A percentile compares a stretch with the other conserved stretches of the same genome.
These are phyloP conservation scores for Excalfactoria chinensis DNA, from an alignment of 2,113 vertebrate genomes.

Conservation along the genomic window DNA sequence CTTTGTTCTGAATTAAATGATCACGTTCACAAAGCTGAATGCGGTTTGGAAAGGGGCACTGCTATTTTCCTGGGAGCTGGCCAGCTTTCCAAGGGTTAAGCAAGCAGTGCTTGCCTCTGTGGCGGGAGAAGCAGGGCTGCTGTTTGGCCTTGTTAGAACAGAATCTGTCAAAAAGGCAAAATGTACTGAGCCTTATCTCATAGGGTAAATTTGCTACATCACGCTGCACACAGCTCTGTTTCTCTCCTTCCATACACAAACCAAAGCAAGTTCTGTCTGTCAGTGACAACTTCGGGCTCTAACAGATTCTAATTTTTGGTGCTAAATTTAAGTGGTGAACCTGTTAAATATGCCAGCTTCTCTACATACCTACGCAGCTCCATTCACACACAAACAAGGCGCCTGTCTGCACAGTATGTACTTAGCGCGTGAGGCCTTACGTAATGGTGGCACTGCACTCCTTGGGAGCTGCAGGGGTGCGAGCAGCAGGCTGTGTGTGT, in stretches of 20 bases:
- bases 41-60: background rate
- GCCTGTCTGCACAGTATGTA: slow-evolving; percentile 45
- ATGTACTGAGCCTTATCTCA: background rate
- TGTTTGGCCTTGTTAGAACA: background rate
- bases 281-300: background rate
- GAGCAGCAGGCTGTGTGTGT: slow-evolving; percentile 25
- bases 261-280: background rate
- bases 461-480: slow-evolving; percentile 25
- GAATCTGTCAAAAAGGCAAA: background rate
- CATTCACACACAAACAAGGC: slow-evolving; percentile 26
- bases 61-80: background rate
- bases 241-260: background rate
- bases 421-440: slow-evolving; percentile 10
- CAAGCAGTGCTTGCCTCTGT: background rate
- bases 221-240: background rate
- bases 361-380: slow-evolving; percentile 25
- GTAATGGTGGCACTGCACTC: slow-evolving; percentile 13
- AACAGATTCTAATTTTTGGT: background rate
- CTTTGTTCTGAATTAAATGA: background rate
- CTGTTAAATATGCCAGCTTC: slow-evolving; percentile 40
- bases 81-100: slow-evolving; percentile 1
- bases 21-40: background rate
- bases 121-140: background rate
- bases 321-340: slow-evolving; percentile 33
- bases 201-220: background rate